Base-by-base conservation (phyloP, 2,888 invertebrate species). In the Pterostichus madidus region DNA sequence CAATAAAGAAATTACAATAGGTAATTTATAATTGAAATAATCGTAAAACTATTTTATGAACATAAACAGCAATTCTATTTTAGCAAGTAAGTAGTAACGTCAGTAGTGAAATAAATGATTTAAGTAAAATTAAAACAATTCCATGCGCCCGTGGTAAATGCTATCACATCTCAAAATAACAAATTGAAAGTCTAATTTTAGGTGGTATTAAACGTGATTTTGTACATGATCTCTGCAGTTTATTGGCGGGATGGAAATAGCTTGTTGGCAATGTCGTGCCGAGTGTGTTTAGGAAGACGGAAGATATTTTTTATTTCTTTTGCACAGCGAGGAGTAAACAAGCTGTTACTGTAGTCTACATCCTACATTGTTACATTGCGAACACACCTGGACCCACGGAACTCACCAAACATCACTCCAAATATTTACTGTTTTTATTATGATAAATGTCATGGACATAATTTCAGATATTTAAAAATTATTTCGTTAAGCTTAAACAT, bases 131-230 rank as follows among this genome's bases (percentile, higher is more conserved):
- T 31, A 59, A 24, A 31, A 32, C 13, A 64, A 64, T 64, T n/a
- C 31, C 59, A 11, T 6, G 24, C 17, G 64, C n/a, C 64, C 32
- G 64, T 13, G 64, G 35, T 13, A 35, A 7, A 64, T 64, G 64
- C 64, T 64, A 64, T 64, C 64, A 64, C 15, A 64, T 64, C 64
- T 64, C n/a, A 39, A 64, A 64, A 64, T 64, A 64, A 64, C 39
- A 64, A 64, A 64, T 39, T 64, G 39, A 13, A 64, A 35, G n/a
- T 64, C 17, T 64, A 64, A 35, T 13, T 64, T 64, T 64, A 35
- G 39, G 64, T 39, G 64, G 13, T 64, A 64, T 64, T 64, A 64
- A 64, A 64, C 8, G 61, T 61, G 61, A 64, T 64, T 64, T 64
- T 64, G 64, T 59, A 59, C 59, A 59, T 59, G 59, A 59, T 59